phyloP scores from a whole-genome alignment of 1,140 invertebrate species.

The Saccostrea echinata region DNA sequence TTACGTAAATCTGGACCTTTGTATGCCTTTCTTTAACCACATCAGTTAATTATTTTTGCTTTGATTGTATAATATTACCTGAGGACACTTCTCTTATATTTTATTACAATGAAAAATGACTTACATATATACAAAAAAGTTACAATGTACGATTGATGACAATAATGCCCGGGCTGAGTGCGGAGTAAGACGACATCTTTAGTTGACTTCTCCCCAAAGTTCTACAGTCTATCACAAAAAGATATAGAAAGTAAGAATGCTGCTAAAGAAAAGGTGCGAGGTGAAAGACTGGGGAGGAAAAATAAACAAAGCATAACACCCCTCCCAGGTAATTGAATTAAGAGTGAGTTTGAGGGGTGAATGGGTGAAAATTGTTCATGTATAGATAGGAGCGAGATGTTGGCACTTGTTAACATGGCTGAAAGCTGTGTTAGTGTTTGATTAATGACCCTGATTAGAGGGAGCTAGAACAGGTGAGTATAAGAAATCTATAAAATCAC shows the following conservation, averaged over 20 bases:
- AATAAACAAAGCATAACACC: not conserved
- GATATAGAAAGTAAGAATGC: not conserved
- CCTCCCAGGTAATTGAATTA: not conserved
- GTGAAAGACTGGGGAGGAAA: not conserved
- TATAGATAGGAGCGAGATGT: not conserved
- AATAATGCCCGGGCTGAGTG: not conserved
- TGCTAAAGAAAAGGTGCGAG: not conserved
- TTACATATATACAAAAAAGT: not conserved
- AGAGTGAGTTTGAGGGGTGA: not conserved
- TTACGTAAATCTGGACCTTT: not conserved
- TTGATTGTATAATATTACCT: not conserved
- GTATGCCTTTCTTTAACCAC: no score
- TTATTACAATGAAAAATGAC: not conserved
- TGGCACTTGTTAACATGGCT: not conserved
- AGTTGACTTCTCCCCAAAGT: not conserved
- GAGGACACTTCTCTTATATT: not conserved
- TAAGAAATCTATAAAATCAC: not conserved
- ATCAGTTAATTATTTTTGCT: not conserved
- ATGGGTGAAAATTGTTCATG: not conserved
- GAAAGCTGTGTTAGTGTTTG: not conserved
- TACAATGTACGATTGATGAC: not conserved
- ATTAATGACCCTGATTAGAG: not conserved
- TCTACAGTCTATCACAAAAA: not conserved
- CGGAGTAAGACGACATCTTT: no score
- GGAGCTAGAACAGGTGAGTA: not conserved